Evolutionary conservation across 2,888 invertebrate species (phyloP).

Genomic region (Zelleria hepariella): DNA sequence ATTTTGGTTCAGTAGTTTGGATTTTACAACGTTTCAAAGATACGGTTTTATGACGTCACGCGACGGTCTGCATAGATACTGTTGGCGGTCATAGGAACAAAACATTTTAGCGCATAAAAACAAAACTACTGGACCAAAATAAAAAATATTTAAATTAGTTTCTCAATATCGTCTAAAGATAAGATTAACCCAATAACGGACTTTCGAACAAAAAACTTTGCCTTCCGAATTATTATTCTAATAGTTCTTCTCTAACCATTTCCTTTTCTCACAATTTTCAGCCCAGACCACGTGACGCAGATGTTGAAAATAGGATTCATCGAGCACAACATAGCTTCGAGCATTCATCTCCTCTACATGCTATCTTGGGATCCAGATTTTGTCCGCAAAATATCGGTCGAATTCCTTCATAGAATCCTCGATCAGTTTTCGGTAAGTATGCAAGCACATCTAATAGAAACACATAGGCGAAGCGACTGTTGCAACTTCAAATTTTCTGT

Average conservation of each 20-base stretch:
- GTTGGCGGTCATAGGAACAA: too few relatives aligned
- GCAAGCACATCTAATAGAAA: constrained; percentile 16
- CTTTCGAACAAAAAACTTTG: too few relatives aligned
- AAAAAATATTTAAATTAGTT: too few relatives aligned
- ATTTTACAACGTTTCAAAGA: too few relatives aligned
- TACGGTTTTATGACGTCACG: too few relatives aligned
- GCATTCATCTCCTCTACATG: constrained; percentile 34
- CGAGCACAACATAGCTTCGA: constrained; percentile 15
- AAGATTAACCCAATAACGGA: too few relatives aligned
- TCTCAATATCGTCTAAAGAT: too few relatives aligned
- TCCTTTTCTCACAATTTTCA: constrained; percentile 26
- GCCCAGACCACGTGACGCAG: constrained; percentile 29
- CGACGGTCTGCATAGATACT: too few relatives aligned
- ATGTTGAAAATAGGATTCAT: constrained; percentile 24
- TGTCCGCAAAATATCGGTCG: constrained; percentile 16
- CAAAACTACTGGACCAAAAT: too few relatives aligned
- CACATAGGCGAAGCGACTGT: constrained; percentile 13
- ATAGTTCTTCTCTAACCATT: background rate
- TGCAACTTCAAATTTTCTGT: constrained; percentile 30
- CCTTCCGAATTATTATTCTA: too few relatives aligned
- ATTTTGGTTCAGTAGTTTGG: too few relatives aligned
- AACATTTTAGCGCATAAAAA: too few relatives aligned
- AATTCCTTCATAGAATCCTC: constrained; percentile 24
- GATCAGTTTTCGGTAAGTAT: constrained; percentile 19
- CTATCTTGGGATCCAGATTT: constrained; percentile 45